A percentile compares a stretch with the other conserved stretches of the same genome.
phyloP scores from a whole-genome alignment of 2,113 vertebrate genomes.

The Zosterops lateralis region DNA sequence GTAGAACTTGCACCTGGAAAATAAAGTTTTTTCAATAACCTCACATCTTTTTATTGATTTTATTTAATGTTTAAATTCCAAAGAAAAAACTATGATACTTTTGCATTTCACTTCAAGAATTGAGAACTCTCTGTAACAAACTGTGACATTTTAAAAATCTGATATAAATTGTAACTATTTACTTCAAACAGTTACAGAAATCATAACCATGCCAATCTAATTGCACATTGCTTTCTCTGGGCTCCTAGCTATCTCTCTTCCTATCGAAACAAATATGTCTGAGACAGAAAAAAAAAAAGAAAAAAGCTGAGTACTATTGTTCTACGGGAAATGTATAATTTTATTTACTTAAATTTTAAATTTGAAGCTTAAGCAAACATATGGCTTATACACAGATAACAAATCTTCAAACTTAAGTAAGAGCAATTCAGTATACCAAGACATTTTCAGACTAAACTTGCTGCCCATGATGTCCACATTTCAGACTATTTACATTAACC shows the following conservation, averaged over 20 bases:
- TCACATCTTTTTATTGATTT: not conserved
- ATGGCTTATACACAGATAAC: not conserved
- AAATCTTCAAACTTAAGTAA: not conserved
- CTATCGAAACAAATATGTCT: not conserved
- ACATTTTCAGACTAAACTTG: slow-evolving; percentile 32
- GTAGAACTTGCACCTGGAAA: slow-evolving; percentile 89
- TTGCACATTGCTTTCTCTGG: not conserved
- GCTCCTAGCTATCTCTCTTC: not conserved
- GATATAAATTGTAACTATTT: not conserved
- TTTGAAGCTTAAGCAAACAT: not conserved
- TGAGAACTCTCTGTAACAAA: not conserved
- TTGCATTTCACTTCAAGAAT: not conserved
- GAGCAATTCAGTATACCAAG: not conserved
- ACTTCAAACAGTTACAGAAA: not conserved
- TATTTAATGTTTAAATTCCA: not conserved
- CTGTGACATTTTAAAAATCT: not conserved
- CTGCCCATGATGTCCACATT: not conserved
- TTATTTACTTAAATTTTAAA: slow-evolving; percentile 3
- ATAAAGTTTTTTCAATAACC: slow-evolving; percentile 20
- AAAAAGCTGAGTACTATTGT: not conserved
- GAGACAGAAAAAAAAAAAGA: not conserved
- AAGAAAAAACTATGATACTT: not conserved
- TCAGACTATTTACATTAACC: slow-evolving; percentile 33
- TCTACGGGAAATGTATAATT: not conserved
- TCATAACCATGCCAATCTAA: not conserved